Conservation (phyloP, 2,113 vertebrate genomes). For the Ailuropoda melanoleuca region DNA sequence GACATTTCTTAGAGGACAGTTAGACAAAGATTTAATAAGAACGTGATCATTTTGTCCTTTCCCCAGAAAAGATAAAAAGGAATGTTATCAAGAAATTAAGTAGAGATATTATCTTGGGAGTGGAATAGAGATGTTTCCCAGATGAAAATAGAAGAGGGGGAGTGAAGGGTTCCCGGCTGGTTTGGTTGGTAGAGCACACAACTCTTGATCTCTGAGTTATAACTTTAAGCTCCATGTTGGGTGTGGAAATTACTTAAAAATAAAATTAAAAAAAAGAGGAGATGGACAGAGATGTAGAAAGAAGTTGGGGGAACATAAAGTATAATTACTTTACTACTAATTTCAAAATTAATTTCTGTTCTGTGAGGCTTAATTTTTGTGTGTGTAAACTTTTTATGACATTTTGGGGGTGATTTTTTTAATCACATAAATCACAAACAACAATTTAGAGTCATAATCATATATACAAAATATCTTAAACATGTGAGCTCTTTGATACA, state of each 20-base stretch:
- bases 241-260: not conserved
- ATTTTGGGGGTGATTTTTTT: not conserved
- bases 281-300: not conserved
- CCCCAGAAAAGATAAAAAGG: not conserved
- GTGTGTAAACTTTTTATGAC: not conserved
- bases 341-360: not conserved
- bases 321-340: not conserved
- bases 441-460: not conserved
- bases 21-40: not conserved
- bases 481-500: not conserved
- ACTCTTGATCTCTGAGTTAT: not conserved
- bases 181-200: not conserved
- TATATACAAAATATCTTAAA: not conserved
- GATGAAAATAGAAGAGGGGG: not conserved
- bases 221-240: not conserved
- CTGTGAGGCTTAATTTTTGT: not conserved
- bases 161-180: not conserved
- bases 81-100: not conserved
- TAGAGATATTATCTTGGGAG: not conserved
- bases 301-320: not conserved
- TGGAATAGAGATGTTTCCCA: not conserved
- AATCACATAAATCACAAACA: not conserved
- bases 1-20: not conserved
- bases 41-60: not conserved
- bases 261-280: not conserved